Evolutionary conservation across 2,113 vertebrate species (phyloP).

Genomic region (Strix uralensis): DNA sequence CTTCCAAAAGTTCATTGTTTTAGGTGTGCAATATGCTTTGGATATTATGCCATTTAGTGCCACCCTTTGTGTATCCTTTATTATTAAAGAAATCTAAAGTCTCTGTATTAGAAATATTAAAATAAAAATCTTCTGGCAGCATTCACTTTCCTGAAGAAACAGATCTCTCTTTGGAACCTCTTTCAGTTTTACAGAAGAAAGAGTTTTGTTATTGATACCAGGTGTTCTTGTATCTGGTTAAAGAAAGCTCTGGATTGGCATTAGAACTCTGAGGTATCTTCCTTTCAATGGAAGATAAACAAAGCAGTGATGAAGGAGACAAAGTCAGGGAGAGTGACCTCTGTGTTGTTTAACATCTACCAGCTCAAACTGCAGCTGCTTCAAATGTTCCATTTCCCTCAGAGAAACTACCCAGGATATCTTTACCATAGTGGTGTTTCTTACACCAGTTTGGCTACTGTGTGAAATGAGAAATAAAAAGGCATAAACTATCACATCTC

Average conservation of each 20-base stretch:
- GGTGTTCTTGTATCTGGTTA: background rate
- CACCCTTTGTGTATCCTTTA: background rate
- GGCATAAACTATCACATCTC: background rate
- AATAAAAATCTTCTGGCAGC: background rate
- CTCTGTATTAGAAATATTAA: background rate
- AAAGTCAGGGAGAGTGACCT: background rate
- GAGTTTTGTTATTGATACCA: background rate
- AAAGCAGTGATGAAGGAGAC: background rate
- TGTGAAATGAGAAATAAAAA: background rate
- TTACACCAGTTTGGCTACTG: background rate
- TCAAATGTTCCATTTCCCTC: background rate
- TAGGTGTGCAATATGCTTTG: background rate
- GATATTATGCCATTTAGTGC: background rate
- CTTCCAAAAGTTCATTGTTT: background rate
- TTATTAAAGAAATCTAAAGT: background rate
- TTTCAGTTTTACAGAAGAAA: background rate
- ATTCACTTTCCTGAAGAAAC: background rate
- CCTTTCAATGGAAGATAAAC: background rate
- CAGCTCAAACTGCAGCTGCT: background rate
- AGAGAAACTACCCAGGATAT: background rate
- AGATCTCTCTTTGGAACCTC: background rate
- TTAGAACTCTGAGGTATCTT: background rate
- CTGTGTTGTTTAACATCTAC: background rate
- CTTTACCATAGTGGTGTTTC: background rate
- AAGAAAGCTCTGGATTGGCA: background rate